Conservation (phyloP, 2,888 invertebrate genomes). For the Eucera pruinosa region DNA sequence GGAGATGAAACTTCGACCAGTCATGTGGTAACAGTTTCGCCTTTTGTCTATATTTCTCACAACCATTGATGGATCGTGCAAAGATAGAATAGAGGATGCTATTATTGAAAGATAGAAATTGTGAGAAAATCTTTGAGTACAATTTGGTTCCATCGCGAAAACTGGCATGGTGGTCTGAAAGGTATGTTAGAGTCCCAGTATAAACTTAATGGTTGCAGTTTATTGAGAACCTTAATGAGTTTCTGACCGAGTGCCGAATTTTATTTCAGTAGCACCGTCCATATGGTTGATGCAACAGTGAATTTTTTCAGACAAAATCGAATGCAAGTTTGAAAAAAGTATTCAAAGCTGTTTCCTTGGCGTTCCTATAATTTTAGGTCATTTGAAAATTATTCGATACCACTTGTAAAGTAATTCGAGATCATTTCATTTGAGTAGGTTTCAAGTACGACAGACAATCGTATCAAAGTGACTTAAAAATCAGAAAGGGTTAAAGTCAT, state of each 20-base stretch:
- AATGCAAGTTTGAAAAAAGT: background rate
- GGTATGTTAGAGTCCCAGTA: no score
- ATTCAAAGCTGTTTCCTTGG: no score
- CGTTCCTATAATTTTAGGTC: no score
- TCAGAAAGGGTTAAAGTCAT: no score
- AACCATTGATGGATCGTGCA: conserved; percentile 9
- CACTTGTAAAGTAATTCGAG: no score
- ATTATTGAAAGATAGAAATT: conserved; percentile 2
- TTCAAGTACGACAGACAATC: no score
- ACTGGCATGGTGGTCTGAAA: background rate
- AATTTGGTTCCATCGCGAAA: background rate
- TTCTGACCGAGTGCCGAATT: background rate
- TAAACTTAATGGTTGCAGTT: no score
- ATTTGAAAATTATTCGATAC: no score
- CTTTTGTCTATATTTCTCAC: conserved; percentile 49
- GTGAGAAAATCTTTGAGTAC: background rate
- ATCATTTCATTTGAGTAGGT: no score
- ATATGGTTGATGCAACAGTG: background rate
- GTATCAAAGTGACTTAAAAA: no score
- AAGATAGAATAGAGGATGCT: conserved; percentile 3
- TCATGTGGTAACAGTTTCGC: conserved; percentile 49
- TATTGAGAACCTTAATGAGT: no score
- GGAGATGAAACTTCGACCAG: conserved; percentile 29
- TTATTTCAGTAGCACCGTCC: background rate
- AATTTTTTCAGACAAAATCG: background rate